Conservation (phyloP, 2,797 vertebrate genomes). For the Siniperca scherzeri region DNA sequence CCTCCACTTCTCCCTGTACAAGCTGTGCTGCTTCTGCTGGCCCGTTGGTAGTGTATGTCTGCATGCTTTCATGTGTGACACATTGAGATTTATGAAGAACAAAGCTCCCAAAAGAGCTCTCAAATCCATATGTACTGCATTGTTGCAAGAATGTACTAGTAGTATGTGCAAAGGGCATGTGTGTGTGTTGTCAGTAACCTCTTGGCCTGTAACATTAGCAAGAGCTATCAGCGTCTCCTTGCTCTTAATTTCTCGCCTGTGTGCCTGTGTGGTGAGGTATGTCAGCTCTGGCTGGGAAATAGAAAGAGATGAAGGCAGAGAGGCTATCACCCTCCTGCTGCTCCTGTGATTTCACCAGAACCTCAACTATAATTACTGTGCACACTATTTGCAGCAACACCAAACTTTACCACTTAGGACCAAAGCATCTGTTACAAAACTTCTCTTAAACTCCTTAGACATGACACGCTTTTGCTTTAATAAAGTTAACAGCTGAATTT, state of each 20-base stretch:
- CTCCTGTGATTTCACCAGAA: conserved; percentile 80
- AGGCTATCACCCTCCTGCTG: conserved; percentile 84
- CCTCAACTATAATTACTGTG: conserved; percentile 81
- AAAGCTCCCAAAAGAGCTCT: neutral
- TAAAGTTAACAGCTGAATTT: neutral
- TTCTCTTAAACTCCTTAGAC: conserved; percentile 19
- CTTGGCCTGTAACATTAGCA: conserved; percentile 67
- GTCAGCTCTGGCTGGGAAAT: conserved; percentile 78
- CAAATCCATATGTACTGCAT: conserved; percentile 4
- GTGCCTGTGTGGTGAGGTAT: conserved; percentile 83
- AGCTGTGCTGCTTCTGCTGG: neutral
- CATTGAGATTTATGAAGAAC: conserved; percentile 44
- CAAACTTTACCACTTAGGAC: conserved; percentile 77
- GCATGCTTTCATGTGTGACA: conserved; percentile 8
- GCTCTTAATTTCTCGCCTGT: conserved; percentile 86
- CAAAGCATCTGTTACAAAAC: conserved; percentile 46
- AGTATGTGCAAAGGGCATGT: neutral
- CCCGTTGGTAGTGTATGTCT: conserved; percentile 3
- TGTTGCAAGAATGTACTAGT: neutral
- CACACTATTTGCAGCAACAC: conserved; percentile 69
- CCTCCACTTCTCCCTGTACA: neutral
- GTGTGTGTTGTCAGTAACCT: conserved; percentile 47
- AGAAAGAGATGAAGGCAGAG: conserved; percentile 73
- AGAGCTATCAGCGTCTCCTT: conserved; percentile 73
- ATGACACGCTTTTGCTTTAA: neutral